phyloP scores from a whole-genome alignment of 2,888 invertebrate genomes.

The Pinctada fucata region DNA sequence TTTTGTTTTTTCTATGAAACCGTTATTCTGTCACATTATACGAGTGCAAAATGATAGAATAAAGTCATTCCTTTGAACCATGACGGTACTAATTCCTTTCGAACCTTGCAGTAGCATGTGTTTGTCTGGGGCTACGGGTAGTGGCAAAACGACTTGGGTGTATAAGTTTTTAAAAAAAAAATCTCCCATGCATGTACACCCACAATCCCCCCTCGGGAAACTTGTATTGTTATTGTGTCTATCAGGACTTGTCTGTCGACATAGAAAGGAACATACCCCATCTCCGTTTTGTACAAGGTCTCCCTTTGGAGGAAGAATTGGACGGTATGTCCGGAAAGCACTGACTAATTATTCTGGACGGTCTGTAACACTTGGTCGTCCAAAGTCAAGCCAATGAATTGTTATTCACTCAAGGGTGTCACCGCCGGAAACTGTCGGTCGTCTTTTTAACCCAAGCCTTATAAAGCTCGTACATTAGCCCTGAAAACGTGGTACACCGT shows the following conservation, averaged over 20 bases:
- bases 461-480: neutral
- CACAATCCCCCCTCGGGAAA: slow-evolving; percentile 3
- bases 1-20: too few relatives aligned
- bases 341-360: neutral
- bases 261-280: slow-evolving; percentile 9
- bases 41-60: too few relatives aligned
- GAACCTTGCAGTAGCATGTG: slow-evolving; percentile 4
- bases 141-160: neutral
- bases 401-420: neutral
- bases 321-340: neutral
- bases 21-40: too few relatives aligned
- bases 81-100: neutral
- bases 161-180: too few relatives aligned
- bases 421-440: too few relatives aligned
- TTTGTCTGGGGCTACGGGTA: neutral
- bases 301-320: neutral
- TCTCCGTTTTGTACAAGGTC: slow-evolving; percentile 3
- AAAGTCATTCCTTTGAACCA: too few relatives aligned
- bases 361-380: neutral
- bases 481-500: slow-evolving; percentile 2
- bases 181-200: too few relatives aligned
- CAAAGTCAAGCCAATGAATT: slow-evolving; percentile 6
- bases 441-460: neutral
- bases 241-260: slow-evolving; percentile 9
- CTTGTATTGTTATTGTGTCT: slow-evolving; percentile 14